Conservation (phyloP, 2,888 invertebrate genomes). For the Pherbina coryleti region DNA sequence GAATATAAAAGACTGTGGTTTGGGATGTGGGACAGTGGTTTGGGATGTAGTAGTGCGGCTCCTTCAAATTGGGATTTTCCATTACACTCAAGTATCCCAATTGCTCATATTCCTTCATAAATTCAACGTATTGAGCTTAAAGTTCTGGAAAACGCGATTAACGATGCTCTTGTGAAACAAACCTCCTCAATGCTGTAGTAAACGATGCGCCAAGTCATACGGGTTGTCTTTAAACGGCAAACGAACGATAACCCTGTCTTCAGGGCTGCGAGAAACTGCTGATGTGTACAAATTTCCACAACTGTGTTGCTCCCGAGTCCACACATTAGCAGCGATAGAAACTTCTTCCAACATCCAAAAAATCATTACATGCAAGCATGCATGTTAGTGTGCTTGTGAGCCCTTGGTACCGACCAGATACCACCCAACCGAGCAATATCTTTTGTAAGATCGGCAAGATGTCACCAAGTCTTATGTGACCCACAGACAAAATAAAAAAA, state of each 20-base stretch:
- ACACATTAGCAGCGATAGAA: background rate
- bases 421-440: no score
- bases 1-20: slow-evolving; percentile 39
- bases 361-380: slow-evolving; percentile 23
- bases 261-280: background rate
- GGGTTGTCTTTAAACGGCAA: slow-evolving; percentile 28
- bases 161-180: no score
- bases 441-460: no score
- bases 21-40: no score
- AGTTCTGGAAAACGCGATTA: slow-evolving; percentile 29
- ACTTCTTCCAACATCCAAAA: background rate
- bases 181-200: slow-evolving; percentile 39
- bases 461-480: no score
- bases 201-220: slow-evolving; percentile 41
- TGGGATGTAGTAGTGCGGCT: slow-evolving; percentile 43
- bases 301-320: slow-evolving; percentile 3
- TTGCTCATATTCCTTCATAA: slow-evolving; percentile 45
- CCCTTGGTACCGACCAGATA: no score
- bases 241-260: slow-evolving; percentile 3
- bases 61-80: background rate
- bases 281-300: no score
- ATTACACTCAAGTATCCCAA: slow-evolving; percentile 67
- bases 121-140: slow-evolving; percentile 39
- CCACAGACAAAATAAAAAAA: slow-evolving; percentile 38
- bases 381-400: background rate